phyloP scores from a whole-genome alignment of 2,113 vertebrate species.

The Corythornis vintsioides region DNA sequence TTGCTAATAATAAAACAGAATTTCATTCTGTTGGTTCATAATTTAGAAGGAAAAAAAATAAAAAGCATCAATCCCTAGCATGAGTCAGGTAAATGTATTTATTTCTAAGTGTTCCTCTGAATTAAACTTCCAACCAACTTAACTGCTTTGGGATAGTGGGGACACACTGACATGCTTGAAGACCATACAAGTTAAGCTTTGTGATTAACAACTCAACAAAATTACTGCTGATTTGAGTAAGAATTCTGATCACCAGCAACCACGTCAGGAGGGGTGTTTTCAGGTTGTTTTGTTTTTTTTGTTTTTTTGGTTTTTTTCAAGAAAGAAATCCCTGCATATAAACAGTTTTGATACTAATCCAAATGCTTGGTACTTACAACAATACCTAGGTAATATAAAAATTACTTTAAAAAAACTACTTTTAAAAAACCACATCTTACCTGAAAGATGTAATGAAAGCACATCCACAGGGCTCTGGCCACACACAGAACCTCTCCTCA shows the following conservation, averaged over 20 bases:
- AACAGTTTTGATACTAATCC: not conserved
- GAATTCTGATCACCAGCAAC: not conserved
- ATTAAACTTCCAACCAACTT: not conserved
- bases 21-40: not conserved
- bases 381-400: not conserved
- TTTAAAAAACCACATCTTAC: not conserved
- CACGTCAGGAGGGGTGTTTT: too few relatives aligned
- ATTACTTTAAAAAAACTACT: not conserved
- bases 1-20: not conserved
- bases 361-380: not conserved
- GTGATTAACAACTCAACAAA: not conserved
- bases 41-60: not conserved
- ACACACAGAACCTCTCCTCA: not conserved
- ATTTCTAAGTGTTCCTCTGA: not conserved
- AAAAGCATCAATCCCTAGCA: not conserved
- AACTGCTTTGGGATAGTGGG: not conserved
- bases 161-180: not conserved
- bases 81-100: not conserved
- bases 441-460: not conserved
- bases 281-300: not conserved
- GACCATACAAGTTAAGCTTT: not conserved
- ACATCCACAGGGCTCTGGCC: not conserved
- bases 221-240: not conserved
- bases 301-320: not conserved
- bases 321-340: not conserved